These are phyloP conservation scores for Manduca sexta DNA, from an alignment of 1,140 invertebrate species.

Conservation along the genomic window DNA sequence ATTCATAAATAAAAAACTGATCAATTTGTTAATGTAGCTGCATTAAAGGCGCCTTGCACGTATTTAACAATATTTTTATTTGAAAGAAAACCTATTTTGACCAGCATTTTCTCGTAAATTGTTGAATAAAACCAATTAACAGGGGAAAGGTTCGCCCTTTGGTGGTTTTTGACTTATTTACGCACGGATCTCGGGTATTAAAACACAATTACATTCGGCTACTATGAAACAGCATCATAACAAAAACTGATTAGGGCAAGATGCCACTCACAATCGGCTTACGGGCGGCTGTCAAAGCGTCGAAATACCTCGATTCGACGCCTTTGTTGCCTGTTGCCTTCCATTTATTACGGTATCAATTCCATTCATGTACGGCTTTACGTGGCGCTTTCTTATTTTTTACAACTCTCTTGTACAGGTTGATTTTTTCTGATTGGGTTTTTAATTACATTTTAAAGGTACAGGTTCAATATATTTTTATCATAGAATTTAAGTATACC, in stretches of 20 bases:
- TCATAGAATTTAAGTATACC: too few species aligned
- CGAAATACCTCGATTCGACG: conserved; percentile 20
- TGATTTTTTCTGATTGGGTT: neutral
- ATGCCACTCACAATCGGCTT: conserved; percentile 40
- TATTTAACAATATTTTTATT: too few species aligned
- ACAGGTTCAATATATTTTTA: neutral
- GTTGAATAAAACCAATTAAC: too few species aligned
- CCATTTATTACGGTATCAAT: conserved; percentile 55
- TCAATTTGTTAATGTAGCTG: too few species aligned
- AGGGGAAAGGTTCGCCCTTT: too few species aligned
- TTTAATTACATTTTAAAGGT: neutral
- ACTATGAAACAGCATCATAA: conserved; percentile 12
- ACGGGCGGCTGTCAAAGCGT: conserved; percentile 18
- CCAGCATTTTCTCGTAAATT: too few species aligned
- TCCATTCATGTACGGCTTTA: conserved; percentile 39
- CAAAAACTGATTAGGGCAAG: conserved; percentile 36
- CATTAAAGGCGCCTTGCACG: too few species aligned
- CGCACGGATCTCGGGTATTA: neutral
- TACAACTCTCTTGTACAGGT: conserved; percentile 21
- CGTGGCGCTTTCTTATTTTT: conserved; percentile 37
- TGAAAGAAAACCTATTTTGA: too few species aligned
- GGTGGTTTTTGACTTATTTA: too few species aligned
- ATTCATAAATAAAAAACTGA: too few species aligned
- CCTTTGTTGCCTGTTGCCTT: conserved; percentile 28
- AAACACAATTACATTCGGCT: conserved; percentile 5